phyloP scores from a whole-genome alignment of 2,113 vertebrate genomes.

The Bos taurus region ARS-UCD2.0 NC_037346.1:7435001-7435500 shows the following conservation, averaged over 20 bases:
- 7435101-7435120: background rate
- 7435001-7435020: background rate
- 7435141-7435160: background rate
- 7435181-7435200: constrained; percentile 34
- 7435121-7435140: background rate
- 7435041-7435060: background rate
- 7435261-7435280: background rate
- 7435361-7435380: background rate
- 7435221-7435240: background rate
- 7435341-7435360: background rate
- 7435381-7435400: background rate
- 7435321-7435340: constrained; percentile 23
- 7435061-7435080: background rate
- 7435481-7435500: constrained; percentile 65
- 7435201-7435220: background rate
- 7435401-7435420: background rate
- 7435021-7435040: background rate
- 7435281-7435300: constrained; percentile 49
- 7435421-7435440: background rate
- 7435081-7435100: background rate
- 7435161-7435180: background rate
- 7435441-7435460: constrained; percentile 53
- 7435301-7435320: background rate
- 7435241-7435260: background rate
- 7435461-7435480: constrained; percentile 40